Evolutionary conservation across 2,113 vertebrate genomes (phyloP).

Genomic region (Diadophis punctatus): DNA sequence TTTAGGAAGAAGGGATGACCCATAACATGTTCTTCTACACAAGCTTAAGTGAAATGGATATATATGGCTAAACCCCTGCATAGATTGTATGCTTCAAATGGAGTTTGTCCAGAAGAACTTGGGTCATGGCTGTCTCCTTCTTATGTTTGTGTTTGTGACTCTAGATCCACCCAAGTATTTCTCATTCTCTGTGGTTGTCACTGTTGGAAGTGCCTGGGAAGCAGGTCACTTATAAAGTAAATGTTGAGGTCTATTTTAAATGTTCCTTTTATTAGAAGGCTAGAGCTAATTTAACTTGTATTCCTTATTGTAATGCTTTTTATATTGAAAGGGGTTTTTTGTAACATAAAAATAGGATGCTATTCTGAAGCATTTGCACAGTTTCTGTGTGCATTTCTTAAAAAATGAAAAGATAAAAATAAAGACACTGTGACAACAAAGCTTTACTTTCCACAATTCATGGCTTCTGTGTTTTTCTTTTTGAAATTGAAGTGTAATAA

Average conservation of each 20-base stretch:
- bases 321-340: conserved; percentile 67
- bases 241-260: conserved; percentile 70
- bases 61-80: background rate
- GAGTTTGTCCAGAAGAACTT: background rate
- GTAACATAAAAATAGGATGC: conserved; percentile 69
- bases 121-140: background rate
- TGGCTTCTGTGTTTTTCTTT: conserved; percentile 10
- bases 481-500: conserved; percentile 46
- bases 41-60: background rate
- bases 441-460: conserved; percentile 58
- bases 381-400: conserved; percentile 73
- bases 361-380: conserved; percentile 60
- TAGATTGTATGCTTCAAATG: background rate
- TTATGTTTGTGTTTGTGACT: background rate
- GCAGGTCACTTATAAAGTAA: conserved; percentile 47
- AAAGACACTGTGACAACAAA: conserved; percentile 69
- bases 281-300: conserved; percentile 73
- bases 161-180: conserved; percentile 2
- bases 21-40: background rate
- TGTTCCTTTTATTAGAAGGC: conserved; percentile 62
- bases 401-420: conserved; percentile 53
- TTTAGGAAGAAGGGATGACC: background rate
- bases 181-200: conserved; percentile 30
- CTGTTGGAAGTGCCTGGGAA: conserved; percentile 46
- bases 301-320: conserved; percentile 65